Base-by-base conservation (phyloP, 2,888 invertebrate genomes). In the Rhodophaea formosa region DNA sequence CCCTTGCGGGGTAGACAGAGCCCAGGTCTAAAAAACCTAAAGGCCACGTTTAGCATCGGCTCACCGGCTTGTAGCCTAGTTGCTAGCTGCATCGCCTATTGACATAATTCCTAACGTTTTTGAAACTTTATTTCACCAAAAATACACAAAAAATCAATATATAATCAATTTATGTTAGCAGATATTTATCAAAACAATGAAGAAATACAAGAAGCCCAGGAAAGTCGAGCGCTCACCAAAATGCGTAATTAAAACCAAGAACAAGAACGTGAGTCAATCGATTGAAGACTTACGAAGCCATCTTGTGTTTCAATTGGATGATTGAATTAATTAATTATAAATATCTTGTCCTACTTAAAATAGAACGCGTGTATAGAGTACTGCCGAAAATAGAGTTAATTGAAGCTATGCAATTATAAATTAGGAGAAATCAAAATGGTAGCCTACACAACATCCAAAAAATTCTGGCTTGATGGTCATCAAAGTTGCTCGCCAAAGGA, bases 231-330 rank as follows among this genome's bases (percentile, higher is more conserved):
- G 6, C 29, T 15, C 14, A 44, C 30, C 17, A 35, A 17, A 45
- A 35, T 35, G 12, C 62, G 67, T 74, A 78, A 76, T 78, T 72
- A 77, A 72, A 71, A 58, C 67, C 63, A 64, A 71, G 71, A 74
- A 70, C 65, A 70, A 72, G 72, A 73, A 72, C 66, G 65, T 63
- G 65, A 73, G 67, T 72, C 70, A 72, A 70, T 71, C 69, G 64
- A 65, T 60, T 58, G 77, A 77, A 74, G 74, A 67, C 76, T 68
- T 72, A 76, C 62, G 72, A 76, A 71, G 65, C 53, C 64, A 68
- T 70, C 70, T 72, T 67, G 58, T 62, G 64, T 77, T 73, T 70
- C 73, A 66, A 66, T 67, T 62, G 66, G 66, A 69, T 62, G 66
- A 65, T 70, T 62, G 66, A 70, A 68, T 66, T 69, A 71, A 46